Conservation (phyloP, 2,797 vertebrate genomes). For the Ciconia nigra region DNA sequence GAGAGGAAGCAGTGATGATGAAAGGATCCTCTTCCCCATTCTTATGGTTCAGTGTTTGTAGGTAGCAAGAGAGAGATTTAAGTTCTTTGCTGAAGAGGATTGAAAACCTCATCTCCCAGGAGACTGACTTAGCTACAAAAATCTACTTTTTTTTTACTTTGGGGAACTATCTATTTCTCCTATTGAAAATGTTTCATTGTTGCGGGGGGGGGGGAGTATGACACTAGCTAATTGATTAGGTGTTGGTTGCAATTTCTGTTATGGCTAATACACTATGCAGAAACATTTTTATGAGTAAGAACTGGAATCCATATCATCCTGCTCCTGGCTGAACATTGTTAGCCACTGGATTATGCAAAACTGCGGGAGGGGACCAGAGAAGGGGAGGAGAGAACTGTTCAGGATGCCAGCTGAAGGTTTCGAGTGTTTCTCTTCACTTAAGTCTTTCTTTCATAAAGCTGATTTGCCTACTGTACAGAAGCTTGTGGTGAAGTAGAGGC, state of each 20-base stretch:
- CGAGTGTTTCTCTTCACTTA: background rate
- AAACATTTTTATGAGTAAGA: background rate
- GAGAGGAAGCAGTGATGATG: background rate
- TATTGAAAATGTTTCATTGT: background rate
- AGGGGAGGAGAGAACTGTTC: background rate
- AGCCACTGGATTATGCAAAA: background rate
- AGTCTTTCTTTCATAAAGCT: background rate
- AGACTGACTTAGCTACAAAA: background rate
- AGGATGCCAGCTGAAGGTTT: background rate
- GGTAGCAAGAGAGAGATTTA: background rate
- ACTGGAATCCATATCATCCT: background rate
- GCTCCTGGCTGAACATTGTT: background rate
- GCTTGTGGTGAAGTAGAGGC: background rate
- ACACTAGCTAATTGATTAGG: background rate
- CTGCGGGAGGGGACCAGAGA: background rate
- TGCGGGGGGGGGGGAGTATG: background rate
- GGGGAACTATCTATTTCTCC: background rate
- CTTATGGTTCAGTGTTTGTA: background rate
- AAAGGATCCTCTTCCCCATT: background rate
- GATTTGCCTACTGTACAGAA: background rate
- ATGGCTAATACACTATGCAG: background rate
- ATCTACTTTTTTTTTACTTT: background rate
- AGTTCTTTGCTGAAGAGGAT: background rate
- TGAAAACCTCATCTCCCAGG: background rate
- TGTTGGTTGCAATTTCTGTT: background rate